Percentiles rank a stretch among this genome's conserved stretches.
Conservation (phyloP, 2,888 invertebrate genomes). For the Drosophila cyrtoloma region DNA sequence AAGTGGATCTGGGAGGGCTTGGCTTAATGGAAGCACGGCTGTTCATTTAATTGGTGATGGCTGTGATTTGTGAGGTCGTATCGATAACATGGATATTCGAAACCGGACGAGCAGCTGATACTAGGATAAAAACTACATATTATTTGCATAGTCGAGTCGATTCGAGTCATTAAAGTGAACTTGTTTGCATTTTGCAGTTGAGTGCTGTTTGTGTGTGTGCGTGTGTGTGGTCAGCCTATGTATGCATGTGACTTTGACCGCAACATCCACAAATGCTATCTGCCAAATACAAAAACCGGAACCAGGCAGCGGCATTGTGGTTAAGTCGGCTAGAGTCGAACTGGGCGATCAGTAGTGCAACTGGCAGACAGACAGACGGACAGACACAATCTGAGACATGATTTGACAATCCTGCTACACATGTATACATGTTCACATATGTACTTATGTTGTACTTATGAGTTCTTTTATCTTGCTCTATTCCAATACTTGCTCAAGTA, state of each 20-base stretch:
- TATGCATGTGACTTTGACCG: constrained; percentile 52
- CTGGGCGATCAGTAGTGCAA: constrained; percentile 15
- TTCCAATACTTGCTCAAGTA: neutral
- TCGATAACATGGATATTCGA: constrained; percentile 52
- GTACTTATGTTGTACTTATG: neutral
- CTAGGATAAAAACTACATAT: constrained; percentile 32
- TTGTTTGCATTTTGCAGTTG: constrained; percentile 43
- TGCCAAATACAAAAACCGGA: constrained; percentile 24
- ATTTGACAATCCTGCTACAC: constrained; percentile 15
- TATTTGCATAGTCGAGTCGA: constrained; percentile 46
- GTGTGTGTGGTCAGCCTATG: constrained; percentile 44
- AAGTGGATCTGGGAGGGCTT: constrained; percentile 18
- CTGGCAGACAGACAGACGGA: constrained; percentile 3
- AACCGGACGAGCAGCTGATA: neutral
- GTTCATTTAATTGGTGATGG: constrained; percentile 69
- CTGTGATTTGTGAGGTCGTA: constrained; percentile 75
- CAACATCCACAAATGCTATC: constrained; percentile 49
- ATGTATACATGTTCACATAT: neutral
- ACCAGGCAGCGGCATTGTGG: constrained; percentile 37
- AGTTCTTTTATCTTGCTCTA: neutral
- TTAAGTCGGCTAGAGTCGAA: neutral
- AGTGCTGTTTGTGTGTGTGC: constrained; percentile 27
- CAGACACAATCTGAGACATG: constrained; percentile 4
- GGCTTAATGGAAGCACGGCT: constrained; percentile 72
- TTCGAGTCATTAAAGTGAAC: constrained; percentile 57